Evolutionary conservation across 2,113 vertebrate species (phyloP).

Genomic region (Mesembrinibis cayennensis): DNA sequence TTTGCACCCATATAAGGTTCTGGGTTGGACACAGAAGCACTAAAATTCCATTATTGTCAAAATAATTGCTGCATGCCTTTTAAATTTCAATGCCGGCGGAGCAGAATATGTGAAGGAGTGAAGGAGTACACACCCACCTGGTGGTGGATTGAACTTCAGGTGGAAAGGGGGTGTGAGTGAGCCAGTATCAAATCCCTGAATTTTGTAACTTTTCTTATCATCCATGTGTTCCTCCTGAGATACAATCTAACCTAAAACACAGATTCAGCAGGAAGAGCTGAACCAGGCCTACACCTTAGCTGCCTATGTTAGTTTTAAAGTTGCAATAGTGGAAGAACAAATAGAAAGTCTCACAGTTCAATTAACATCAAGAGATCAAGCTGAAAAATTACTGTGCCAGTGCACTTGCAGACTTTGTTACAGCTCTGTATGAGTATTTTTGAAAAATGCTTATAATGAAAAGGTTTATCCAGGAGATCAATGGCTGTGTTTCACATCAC

Average conservation of each 20-base stretch:
- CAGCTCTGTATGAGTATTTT: neutral
- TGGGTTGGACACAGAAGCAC: neutral
- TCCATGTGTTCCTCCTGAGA: neutral
- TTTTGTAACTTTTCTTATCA: neutral
- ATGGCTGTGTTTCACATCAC: neutral
- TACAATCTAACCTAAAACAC: neutral
- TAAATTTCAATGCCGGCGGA: neutral
- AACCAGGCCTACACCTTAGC: rapidly evolving
- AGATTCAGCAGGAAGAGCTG: neutral
- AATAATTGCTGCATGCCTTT: constrained; percentile 11
- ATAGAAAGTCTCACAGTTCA: neutral
- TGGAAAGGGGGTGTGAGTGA: no score
- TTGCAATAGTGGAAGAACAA: neutral
- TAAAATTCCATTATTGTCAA: neutral
- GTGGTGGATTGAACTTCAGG: neutral
- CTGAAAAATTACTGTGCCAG: neutral
- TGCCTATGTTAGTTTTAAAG: neutral
- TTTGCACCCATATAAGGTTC: constrained; percentile 2
- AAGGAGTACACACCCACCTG: rapidly evolving
- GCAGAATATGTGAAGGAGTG: rapidly evolving
- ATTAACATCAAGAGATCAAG: neutral
- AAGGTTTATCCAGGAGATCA: neutral
- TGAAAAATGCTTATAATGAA: neutral
- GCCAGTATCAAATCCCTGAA: neutral
- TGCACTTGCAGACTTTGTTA: neutral